phyloP scores from a whole-genome alignment of 1,140 invertebrate species.

The Brachionus asplanchnoidis region DNA sequence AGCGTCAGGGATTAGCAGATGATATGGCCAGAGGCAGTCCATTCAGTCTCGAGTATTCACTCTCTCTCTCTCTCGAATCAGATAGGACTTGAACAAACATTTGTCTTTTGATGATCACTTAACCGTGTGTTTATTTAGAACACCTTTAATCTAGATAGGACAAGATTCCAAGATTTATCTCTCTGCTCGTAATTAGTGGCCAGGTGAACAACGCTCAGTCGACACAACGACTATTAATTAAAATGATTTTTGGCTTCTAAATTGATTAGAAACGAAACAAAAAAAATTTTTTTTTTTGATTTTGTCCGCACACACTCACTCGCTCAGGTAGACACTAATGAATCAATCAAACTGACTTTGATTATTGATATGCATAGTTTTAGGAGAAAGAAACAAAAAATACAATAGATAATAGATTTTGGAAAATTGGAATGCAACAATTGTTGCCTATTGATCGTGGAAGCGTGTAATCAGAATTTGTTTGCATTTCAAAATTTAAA shows the following conservation, averaged over 20 bases:
- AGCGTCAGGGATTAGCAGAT: background rate
- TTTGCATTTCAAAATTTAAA: background rate
- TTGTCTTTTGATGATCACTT: conserved; percentile 10
- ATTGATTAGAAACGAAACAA: background rate
- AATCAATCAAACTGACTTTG: conserved; percentile 1
- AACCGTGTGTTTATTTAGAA: conserved; percentile 20
- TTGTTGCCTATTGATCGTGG: background rate
- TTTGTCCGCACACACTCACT: background rate
- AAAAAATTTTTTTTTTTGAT: background rate
- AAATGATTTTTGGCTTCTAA: background rate
- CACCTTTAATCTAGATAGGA: background rate
- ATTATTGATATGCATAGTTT: background rate
- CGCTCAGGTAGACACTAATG: background rate
- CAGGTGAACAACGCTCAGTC: background rate
- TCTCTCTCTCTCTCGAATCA: background rate
- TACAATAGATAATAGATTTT: background rate
- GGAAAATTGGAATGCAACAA: background rate
- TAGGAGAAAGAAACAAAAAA: too few relatives aligned
- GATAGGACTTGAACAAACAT: background rate
- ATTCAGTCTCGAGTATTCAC: background rate
- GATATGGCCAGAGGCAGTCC: background rate
- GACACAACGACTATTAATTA: background rate
- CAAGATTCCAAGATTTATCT: background rate
- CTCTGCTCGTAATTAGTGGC: background rate
- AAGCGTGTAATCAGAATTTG: conserved; percentile 30